Evolutionary conservation across 2,888 invertebrate genomes (phyloP).

Genomic region (Xanthostigma xanthostigma): DNA sequence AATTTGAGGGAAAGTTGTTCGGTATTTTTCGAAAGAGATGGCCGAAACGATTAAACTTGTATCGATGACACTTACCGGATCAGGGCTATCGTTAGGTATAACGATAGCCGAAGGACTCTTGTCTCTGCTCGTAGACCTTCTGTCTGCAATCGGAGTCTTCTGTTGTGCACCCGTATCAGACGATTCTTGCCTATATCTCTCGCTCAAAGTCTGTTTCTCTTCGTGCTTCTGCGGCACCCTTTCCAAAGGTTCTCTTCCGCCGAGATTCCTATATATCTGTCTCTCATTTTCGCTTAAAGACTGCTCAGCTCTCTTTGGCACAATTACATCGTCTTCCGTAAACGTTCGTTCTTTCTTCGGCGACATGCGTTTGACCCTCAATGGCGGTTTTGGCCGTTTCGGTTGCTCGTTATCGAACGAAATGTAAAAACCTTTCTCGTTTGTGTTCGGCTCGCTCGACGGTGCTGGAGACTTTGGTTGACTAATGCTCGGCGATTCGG

Average conservation of each 20-base stretch:
- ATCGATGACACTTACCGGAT: conserved; percentile 39
- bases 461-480: conserved; percentile 23
- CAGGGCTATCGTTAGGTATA: conserved; percentile 53
- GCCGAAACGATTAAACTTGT: not conserved
- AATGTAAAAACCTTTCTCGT: conserved; percentile 83
- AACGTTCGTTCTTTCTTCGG: conserved; percentile 55
- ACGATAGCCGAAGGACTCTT: conserved; percentile 33
- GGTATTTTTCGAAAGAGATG: too few species aligned
- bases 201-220: not conserved
- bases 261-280: not conserved
- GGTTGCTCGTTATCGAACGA: conserved; percentile 83
- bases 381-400: conserved; percentile 76
- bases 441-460: conserved; percentile 27
- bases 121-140: conserved; percentile 25
- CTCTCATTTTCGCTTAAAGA: not conserved
- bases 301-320: not conserved
- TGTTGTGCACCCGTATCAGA: not conserved
- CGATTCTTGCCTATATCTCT: not conserved
- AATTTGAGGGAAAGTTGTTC: too few species aligned
- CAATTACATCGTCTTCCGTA: conserved; percentile 2
- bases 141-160: conserved; percentile 12
- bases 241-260: not conserved
- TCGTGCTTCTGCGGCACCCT: not conserved
- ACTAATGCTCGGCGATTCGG: not conserved
- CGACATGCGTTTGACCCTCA: conserved; percentile 58